Percentiles rank a stretch among this genome's conserved stretches.
phyloP scores from a whole-genome alignment of 2,888 invertebrate species.

The Amblyjoppa proteus region DNA sequence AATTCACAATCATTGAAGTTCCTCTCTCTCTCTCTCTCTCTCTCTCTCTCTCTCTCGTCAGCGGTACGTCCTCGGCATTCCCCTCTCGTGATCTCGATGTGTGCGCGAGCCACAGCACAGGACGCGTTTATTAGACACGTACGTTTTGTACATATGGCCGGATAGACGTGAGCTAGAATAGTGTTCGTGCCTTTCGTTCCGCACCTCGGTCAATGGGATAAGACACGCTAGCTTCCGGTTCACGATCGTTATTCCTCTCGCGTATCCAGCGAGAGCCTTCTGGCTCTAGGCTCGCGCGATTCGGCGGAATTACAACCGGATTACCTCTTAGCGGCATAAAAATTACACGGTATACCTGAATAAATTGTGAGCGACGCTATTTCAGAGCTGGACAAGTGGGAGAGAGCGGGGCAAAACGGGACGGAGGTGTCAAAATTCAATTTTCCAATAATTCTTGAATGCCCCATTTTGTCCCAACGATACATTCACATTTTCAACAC shows the following conservation, averaged over 20 bases:
- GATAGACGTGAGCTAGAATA: slow-evolving; percentile 28
- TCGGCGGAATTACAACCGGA: slow-evolving; percentile 40
- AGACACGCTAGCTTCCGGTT: slow-evolving; percentile 70
- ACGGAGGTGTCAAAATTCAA: no score
- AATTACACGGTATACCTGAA: slow-evolving; percentile 32
- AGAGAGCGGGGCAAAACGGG: no score
- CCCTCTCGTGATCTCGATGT: slow-evolving; percentile 14
- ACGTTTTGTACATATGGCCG: slow-evolving; percentile 20
- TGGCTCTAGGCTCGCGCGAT: not conserved
- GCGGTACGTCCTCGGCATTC: slow-evolving; percentile 2
- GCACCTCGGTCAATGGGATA: slow-evolving; percentile 68
- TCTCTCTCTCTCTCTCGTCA: slow-evolving; percentile 1
- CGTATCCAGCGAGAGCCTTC: not conserved
- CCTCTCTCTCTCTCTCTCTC: not conserved
- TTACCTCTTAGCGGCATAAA: not conserved
- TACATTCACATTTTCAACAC: no score
- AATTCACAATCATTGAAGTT: slow-evolving; percentile 53
- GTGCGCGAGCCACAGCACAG: slow-evolving; percentile 57
- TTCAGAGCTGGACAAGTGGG: no score
- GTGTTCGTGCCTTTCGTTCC: slow-evolving; percentile 50
- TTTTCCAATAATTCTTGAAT: no score
- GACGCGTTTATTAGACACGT: slow-evolving; percentile 67
- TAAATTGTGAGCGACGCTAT: not conserved
- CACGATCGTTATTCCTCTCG: slow-evolving; percentile 58
- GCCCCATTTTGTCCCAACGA: no score